phyloP scores from a whole-genome alignment of 2,113 vertebrate genomes.

The Ibidorhyncha struthersii region DNA sequence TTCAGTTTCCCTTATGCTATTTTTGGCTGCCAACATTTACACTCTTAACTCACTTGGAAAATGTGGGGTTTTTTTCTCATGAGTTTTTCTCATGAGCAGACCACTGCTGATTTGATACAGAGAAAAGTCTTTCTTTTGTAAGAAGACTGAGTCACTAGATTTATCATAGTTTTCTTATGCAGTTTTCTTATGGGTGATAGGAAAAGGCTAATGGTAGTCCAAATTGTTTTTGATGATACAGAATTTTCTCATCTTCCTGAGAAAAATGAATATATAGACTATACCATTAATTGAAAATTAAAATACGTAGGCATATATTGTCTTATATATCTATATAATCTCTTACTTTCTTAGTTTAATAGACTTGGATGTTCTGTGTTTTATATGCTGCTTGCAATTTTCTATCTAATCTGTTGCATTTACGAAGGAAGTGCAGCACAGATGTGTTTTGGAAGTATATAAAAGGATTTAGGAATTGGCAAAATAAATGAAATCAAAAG shows the following conservation, averaged over 20 bases:
- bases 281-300: slow-evolving; percentile 4
- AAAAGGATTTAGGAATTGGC: background rate
- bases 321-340: background rate
- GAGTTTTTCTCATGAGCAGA: background rate
- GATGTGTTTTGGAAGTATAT: background rate
- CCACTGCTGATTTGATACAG: background rate
- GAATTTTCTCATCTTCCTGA: background rate
- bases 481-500: background rate
- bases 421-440: background rate
- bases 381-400: slow-evolving; percentile 6
- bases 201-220: background rate
- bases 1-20: background rate
- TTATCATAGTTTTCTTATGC: background rate
- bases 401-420: slow-evolving; percentile 12
- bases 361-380: background rate
- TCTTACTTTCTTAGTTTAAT: slow-evolving; percentile 38
- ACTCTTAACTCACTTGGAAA: background rate
- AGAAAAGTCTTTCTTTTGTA: background rate
- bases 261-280: background rate
- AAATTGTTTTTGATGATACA: background rate
- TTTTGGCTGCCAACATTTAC: background rate
- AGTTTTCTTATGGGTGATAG: background rate
- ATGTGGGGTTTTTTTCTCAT: background rate
- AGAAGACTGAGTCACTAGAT: background rate
- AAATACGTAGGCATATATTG: background rate